Evolutionary conservation across 2,888 invertebrate species (phyloP).

Genomic region (Drosophila macrothrix): DNA sequence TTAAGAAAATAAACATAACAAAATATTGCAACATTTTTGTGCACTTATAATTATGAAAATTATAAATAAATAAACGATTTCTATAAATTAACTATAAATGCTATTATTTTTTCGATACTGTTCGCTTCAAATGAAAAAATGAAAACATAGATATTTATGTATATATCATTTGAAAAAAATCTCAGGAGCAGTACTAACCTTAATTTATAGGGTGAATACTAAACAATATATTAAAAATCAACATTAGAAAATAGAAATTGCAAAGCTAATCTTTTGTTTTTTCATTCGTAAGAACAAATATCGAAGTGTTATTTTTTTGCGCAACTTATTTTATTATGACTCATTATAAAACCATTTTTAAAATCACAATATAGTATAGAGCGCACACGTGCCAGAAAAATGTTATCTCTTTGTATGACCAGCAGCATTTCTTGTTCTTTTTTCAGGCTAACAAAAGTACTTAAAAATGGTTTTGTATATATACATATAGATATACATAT

Average conservation of each 20-base stretch:
- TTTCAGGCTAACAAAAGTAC: not conserved
- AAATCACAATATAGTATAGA: not conserved
- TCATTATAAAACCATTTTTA: not conserved
- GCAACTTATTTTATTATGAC: constrained; percentile 6
- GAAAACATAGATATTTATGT: not conserved
- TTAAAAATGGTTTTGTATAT: not conserved
- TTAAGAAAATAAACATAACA: not conserved
- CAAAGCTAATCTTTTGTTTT: not conserved
- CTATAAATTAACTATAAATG: not conserved
- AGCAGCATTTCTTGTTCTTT: not conserved
- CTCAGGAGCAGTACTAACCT: not conserved
- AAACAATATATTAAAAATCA: not conserved
- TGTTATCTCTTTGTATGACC: not conserved
- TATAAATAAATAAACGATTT: not conserved
- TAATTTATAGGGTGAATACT: not conserved
- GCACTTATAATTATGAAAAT: not conserved
- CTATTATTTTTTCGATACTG: no score
- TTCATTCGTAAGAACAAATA: not conserved
- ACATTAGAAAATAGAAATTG: not conserved
- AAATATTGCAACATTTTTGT: not conserved
- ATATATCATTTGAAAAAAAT: not conserved
- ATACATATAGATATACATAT: not conserved
- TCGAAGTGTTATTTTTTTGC: not conserved
- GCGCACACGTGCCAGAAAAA: not conserved
- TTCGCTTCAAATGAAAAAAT: no score